These are phyloP conservation scores for Aphaenogaster floridana DNA, from an alignment of 1,140 invertebrate genomes.

Conservation along the genomic window DNA sequence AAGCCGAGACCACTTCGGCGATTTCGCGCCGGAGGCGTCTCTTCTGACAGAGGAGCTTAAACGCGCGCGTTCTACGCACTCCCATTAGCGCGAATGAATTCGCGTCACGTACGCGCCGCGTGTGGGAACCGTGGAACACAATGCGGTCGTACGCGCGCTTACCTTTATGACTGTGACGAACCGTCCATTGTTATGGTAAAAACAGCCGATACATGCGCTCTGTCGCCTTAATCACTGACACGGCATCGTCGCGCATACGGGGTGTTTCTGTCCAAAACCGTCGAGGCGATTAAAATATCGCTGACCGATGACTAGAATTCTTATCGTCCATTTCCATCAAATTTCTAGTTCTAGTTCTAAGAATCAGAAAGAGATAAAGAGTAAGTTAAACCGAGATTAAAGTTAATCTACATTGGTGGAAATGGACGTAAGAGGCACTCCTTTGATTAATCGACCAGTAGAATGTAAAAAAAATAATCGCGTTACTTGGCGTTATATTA, in stretches of 20 bases:
- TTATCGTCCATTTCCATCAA: neutral
- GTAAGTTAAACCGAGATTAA: neutral
- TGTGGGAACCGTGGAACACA: slow-evolving; percentile 77
- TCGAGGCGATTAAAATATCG: slow-evolving; percentile 2
- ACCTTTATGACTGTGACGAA: slow-evolving; percentile 69
- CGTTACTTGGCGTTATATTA: neutral
- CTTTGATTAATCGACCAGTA: neutral
- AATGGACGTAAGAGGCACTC: neutral
- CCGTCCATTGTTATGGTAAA: slow-evolving; percentile 79
- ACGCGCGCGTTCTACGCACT: slow-evolving; percentile 55
- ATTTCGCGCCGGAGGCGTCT: slow-evolving; percentile 25
- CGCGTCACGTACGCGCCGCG: slow-evolving; percentile 74
- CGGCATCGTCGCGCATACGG: slow-evolving; percentile 26
- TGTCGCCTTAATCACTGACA: slow-evolving; percentile 67
- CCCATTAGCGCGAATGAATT: slow-evolving; percentile 78
- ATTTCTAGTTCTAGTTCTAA: too few relatives aligned
- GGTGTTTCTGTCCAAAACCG: slow-evolving; percentile 16
- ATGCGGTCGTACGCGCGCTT: slow-evolving; percentile 68
- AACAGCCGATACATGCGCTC: slow-evolving; percentile 52
- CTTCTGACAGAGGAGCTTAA: slow-evolving; percentile 4
- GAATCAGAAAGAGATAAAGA: neutral
- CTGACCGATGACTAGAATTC: neutral
- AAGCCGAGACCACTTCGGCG: neutral
- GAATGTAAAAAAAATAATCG: neutral
- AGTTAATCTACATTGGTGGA: neutral